Evolutionary conservation across 2,888 invertebrate species (phyloP).

Genomic region (Blastobasis adustella): DNA sequence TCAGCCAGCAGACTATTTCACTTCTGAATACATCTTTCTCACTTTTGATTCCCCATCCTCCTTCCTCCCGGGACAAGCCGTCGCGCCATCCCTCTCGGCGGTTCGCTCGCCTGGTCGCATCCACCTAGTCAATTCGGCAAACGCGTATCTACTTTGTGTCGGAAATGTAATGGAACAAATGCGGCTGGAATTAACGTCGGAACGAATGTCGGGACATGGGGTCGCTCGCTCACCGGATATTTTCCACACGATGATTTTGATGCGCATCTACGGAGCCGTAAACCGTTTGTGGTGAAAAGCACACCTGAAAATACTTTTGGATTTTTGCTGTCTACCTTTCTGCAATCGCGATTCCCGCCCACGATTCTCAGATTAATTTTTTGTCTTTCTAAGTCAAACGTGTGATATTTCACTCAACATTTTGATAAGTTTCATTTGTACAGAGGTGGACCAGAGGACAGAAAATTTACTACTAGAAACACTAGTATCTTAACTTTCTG

Average conservation of each 20-base stretch:
- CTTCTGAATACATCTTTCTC: conserved; percentile 79
- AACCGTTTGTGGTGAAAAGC: conserved; percentile 42
- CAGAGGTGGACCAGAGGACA: too few relatives aligned
- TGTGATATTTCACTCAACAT: too few relatives aligned
- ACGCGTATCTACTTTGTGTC: conserved; percentile 74
- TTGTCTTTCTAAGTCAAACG: too few relatives aligned
- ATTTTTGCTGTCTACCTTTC: conserved; percentile 7
- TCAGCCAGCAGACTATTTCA: conserved; percentile 84
- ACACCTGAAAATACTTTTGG: conserved; percentile 17
- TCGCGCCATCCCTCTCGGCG: conserved; percentile 48
- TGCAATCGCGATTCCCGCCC: too few relatives aligned
- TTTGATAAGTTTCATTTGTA: too few relatives aligned
- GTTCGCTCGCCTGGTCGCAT: conserved; percentile 66
- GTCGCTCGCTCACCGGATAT: conserved; percentile 59
- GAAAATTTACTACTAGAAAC: too few relatives aligned
- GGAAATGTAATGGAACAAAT: conserved; percentile 76
- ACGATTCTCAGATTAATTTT: too few relatives aligned
- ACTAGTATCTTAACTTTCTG: too few relatives aligned
- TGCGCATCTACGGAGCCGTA: conserved; percentile 58
- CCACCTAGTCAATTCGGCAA: conserved; percentile 74
- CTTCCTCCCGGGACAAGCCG: conserved; percentile 30
- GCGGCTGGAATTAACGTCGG: conserved; percentile 73
- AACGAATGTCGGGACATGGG: conserved; percentile 71
- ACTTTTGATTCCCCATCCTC: conserved; percentile 67
- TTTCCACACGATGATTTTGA: conserved; percentile 71